Evolutionary conservation across 1,140 invertebrate species (phyloP).

Genomic region (Orius insidiosus): DNA sequence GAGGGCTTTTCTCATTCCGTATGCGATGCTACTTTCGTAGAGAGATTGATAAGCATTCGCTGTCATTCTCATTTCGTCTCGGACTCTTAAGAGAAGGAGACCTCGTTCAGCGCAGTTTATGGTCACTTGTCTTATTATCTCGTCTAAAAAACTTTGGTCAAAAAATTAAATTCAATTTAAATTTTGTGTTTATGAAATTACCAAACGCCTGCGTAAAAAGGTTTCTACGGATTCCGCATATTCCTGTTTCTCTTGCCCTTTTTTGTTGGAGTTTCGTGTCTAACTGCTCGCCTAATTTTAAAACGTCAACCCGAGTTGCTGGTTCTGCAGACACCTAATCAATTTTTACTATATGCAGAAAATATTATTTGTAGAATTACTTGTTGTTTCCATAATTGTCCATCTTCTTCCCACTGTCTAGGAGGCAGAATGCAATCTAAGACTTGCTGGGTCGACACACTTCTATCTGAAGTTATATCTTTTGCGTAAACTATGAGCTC

Average conservation of each 20-base stretch:
- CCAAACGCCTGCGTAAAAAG: constrained; percentile 95
- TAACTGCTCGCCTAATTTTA: constrained; percentile 87
- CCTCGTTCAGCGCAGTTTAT: constrained; percentile 95
- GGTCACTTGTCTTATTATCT: constrained; percentile 85
- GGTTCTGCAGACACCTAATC: constrained; percentile 35
- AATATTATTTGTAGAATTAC: constrained; percentile 29
- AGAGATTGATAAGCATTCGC: constrained; percentile 86
- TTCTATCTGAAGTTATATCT: constrained; percentile 32
- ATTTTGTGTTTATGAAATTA: constrained; percentile 26
- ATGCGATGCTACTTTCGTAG: constrained; percentile 94
- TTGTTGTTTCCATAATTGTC: constrained; percentile 68
- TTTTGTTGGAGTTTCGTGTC: constrained; percentile 79
- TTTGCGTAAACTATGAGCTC: constrained; percentile 17
- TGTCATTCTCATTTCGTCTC: constrained; percentile 92
- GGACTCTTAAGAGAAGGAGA: constrained; percentile 72
- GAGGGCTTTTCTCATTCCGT: constrained; percentile 94
- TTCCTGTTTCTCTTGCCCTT: constrained; percentile 88
- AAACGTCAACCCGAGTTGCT: constrained; percentile 83
- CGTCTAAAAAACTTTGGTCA: constrained; percentile 38
- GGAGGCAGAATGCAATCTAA: constrained; percentile 91
- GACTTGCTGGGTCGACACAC: constrained; percentile 76
- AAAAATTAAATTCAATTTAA: background rate
- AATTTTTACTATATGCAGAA: too few relatives aligned
- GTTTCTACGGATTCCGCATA: constrained; percentile 84
- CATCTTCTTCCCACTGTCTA: constrained; percentile 83